Evolutionary conservation across 2,113 vertebrate species (phyloP), one percentile per base, ranked within the genome.

Genomic region (Anguilla japonica): DNA sequence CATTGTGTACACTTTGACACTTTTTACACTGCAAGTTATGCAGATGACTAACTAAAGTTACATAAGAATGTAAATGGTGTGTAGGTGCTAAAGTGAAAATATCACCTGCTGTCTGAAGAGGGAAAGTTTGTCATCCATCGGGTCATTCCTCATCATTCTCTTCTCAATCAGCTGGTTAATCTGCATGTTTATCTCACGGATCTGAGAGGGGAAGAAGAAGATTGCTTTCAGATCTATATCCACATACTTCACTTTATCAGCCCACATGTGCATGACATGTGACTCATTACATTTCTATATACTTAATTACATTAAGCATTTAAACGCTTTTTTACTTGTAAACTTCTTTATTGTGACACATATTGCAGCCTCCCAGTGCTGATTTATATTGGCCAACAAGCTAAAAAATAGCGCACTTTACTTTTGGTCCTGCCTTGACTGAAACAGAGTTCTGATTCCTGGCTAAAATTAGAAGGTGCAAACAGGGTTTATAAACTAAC

Each of bases 41-140:
- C 50, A 53, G 50, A 53, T 53, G 50, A 13, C 7, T 14, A 53
- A 53, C 3, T 60, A 3, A 60, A 34, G 34, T 34, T 34, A 46
- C 46, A 50, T n/a, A 29, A 50, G 43, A 29, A 20, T 53, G 67
- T n/a, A 67, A 79, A 80, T 80, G 40, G 53, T 41, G 85, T 5
- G 63, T 20, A 79, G 20, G 22, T 81, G 15, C n/a, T 78, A 34
- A 18, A 7, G 14, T 60, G 87, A 43, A 11, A 29, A 85, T 46
- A 91, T 92, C 90, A 99, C 98, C 98, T 99, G 98, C 82, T 99
- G 98, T 75, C 96, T 95, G 89, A 97, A 99, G 2, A 99, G 95
- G n/a, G 97, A 97, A 86, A 99, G 94, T 90, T 97, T 98, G 90
- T 97, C 97, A 83, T 99, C 98, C 85, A 96, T 90, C 43, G 98